phyloP scores from a whole-genome alignment of 2,888 invertebrate genomes.

The Doris montereyensis region DNA sequence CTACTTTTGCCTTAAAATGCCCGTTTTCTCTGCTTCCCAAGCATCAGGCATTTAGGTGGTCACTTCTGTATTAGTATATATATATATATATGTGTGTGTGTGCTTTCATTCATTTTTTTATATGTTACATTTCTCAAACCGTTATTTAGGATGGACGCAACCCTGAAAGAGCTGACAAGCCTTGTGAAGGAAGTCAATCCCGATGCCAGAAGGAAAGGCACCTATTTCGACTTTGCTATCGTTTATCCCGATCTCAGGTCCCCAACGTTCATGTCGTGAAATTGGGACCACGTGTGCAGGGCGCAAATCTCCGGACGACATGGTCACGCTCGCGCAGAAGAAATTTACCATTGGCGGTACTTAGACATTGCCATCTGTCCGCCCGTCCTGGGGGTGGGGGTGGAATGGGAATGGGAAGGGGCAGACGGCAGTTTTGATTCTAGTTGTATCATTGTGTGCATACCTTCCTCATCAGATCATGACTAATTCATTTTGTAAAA shows the following conservation, averaged over 20 bases:
- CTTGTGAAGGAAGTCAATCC: constrained; percentile 98
- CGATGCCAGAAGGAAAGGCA: constrained; percentile 94
- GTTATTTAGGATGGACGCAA: constrained; percentile 87
- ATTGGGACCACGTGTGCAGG: constrained; percentile 92
- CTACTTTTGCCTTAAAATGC: neutral
- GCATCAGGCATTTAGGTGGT: too few relatives aligned
- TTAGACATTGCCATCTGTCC: constrained; percentile 91
- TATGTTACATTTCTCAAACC: too few relatives aligned
- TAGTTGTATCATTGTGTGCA: neutral
- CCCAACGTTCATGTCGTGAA: constrained; percentile 81
- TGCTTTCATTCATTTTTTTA: neutral
- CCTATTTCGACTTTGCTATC: constrained; percentile 97
- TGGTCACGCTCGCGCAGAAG: constrained; percentile 83
- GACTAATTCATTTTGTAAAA: too few relatives aligned
- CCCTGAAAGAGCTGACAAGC: constrained; percentile 94
- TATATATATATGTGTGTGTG: too few relatives aligned
- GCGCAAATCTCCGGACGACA: constrained; percentile 95
- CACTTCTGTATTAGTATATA: neutral
- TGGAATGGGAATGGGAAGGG: constrained; percentile 47
- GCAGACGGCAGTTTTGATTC: constrained; percentile 7
- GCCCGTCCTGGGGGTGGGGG: constrained; percentile 57
- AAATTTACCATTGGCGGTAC: constrained; percentile 97
- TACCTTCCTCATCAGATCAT: too few relatives aligned
- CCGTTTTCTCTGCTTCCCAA: too few relatives aligned
- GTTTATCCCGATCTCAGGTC: constrained; percentile 73